Evolutionary conservation across 2,113 vertebrate genomes (phyloP), one percentile per base, ranked within the genome.

Genomic region (Trachemys scripta): DNA sequence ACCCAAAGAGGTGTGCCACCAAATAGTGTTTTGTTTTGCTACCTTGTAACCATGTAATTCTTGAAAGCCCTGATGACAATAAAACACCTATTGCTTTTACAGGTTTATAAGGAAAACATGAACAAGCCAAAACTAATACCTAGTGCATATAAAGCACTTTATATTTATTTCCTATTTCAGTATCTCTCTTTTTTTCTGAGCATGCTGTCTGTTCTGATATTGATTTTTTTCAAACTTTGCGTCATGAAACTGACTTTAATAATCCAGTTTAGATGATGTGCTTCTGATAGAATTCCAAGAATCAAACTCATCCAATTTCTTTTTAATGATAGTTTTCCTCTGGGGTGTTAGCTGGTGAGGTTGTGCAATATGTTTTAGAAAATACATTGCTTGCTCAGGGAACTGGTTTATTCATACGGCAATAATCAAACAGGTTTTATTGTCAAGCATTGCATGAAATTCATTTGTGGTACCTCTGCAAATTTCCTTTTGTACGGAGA

Each of bases 401-500:
- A 97, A 94, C 89, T 96, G 84, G 59, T 95, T 94, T 97, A 96
- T 97, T 97, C 96, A 97, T 96, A 94, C 50, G 54, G 49, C 78
- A 98, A 96, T 95, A 97, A 97, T 31, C 56, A 96, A 92, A 53
- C 54, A 92, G 31, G 38, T 56, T 95, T 97, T 97, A 82, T 89
- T 96, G 80, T 94, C 83, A 94, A 94, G 76, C 31, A 85, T 49
- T 96, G 69, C 50, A 94, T 72, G 83, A 89, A 94, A 97, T 96
- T 98, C 83, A 88, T 87, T 94, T 91, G 56, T 90, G 50, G 90
- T 93, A 54, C 78, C 62, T 97, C 82, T 96, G 93, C 92, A 96
- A 88, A 96, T 94, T 96, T 95, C 84, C 51, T 95, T 96, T 89
- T 93, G 84, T 84, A 69, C 9, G 80, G 47, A 90, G 56, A 96